These are phyloP conservation scores for Dipodomys ordii DNA, from an alignment of 2,113 vertebrate species.

Conservation along the genomic window DNA sequence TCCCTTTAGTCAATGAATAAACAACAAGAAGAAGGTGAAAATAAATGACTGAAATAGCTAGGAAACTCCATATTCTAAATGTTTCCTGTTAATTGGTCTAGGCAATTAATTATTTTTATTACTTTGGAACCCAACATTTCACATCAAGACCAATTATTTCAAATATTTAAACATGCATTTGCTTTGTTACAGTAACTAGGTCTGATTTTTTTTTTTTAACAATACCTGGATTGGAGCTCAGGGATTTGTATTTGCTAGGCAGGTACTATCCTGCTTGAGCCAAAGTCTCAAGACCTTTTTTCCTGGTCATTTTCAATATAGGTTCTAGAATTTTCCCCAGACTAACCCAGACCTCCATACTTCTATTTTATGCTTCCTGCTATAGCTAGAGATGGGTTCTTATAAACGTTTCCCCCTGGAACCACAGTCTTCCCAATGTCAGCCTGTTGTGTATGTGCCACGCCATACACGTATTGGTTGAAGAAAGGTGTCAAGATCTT, in stretches of 20 bases:
- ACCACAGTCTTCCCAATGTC: too few species aligned
- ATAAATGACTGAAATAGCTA: background rate
- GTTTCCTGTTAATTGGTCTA: background rate
- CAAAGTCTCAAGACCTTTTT: too few species aligned
- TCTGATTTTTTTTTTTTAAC: background rate
- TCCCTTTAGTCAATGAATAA: slow-evolving; percentile 15
- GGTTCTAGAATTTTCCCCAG: too few species aligned
- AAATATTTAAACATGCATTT: background rate
- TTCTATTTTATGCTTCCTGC: background rate
- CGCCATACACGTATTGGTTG: too few species aligned
- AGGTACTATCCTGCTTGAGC: too few species aligned
- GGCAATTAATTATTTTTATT: background rate
- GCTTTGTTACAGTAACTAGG: slow-evolving; percentile 1
- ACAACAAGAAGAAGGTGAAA: background rate
- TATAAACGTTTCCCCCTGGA: too few species aligned
- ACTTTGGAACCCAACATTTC: background rate
- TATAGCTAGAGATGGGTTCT: too few species aligned
- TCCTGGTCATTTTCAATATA: too few species aligned
- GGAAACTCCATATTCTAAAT: slow-evolving; percentile 6
- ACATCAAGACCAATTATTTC: background rate
- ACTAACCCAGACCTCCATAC: too few species aligned
- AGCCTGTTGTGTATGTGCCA: too few species aligned
- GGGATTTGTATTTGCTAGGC: too few species aligned
- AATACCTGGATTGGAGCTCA: too few species aligned
- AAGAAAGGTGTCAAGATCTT: background rate